Evolutionary conservation across 1,140 invertebrate species (phyloP).

Genomic region (Probaryconus sp.): DNA sequence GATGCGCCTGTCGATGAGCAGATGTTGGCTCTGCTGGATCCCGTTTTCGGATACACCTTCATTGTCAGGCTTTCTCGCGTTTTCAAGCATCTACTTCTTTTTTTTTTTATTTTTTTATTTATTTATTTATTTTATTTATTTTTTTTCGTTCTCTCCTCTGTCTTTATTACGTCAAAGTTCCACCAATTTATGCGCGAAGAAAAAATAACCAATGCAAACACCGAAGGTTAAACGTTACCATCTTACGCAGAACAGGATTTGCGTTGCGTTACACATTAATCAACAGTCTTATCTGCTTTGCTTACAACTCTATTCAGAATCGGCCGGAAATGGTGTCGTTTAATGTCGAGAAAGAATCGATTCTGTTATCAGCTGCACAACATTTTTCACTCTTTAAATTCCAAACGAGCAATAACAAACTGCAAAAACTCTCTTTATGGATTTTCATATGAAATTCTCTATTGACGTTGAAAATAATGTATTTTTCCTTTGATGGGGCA

Average conservation of each 20-base stretch:
- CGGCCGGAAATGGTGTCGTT: conserved; percentile 47
- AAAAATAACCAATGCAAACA: conserved; percentile 1
- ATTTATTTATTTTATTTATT: too few species aligned
- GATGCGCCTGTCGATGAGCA: conserved; percentile 63
- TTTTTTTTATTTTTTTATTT: too few species aligned
- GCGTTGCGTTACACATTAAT: neutral
- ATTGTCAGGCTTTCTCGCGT: conserved; percentile 24
- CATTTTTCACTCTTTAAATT: neutral
- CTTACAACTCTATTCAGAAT: conserved; percentile 30
- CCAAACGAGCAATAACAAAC: too few species aligned
- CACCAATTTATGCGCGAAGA: neutral
- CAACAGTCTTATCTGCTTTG: conserved; percentile 20
- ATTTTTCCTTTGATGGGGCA: neutral
- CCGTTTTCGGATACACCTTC: conserved; percentile 29
- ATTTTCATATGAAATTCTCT: too few species aligned
- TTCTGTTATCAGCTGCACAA: conserved; percentile 25
- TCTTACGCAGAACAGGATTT: neutral
- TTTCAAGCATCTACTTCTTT: too few species aligned
- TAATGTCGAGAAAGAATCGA: conserved; percentile 46
- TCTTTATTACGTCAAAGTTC: too few species aligned
- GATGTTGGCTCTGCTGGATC: conserved; percentile 55
- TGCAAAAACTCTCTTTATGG: too few species aligned
- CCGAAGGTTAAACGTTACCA: neutral
- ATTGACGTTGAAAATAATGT: too few species aligned
- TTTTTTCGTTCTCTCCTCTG: neutral